Evolutionary conservation across 1,140 invertebrate species (phyloP).

Genomic region (Megathymus violae): DNA sequence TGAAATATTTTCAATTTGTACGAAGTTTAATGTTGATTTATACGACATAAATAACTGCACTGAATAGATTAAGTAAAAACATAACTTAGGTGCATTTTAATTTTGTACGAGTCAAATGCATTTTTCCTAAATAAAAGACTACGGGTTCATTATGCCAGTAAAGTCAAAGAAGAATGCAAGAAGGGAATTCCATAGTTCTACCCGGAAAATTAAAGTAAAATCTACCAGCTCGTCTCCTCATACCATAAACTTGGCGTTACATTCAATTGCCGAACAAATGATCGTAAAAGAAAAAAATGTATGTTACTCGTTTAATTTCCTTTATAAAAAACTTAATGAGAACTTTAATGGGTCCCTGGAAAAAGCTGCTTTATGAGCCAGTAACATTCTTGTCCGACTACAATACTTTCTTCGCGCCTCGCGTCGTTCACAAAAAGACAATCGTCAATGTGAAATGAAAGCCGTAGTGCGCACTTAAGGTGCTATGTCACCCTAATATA

Average conservation of each 20-base stretch:
- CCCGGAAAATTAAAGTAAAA: constrained; percentile 25
- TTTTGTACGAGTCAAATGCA: background rate
- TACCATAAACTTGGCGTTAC: constrained; percentile 8
- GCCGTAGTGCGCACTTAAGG: constrained; percentile 13
- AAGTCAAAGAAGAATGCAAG: constrained; percentile 7
- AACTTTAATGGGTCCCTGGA: constrained; percentile 31
- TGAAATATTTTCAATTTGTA: too few species aligned
- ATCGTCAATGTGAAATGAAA: constrained; percentile 31
- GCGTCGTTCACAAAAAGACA: constrained; percentile 26
- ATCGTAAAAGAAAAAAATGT: constrained; percentile 12
- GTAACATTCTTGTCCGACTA: constrained; percentile 28
- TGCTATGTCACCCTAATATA: background rate
- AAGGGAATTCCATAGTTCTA: constrained; percentile 13
- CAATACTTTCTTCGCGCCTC: constrained; percentile 28
- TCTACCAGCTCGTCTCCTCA: constrained; percentile 18
- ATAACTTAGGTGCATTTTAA: background rate
- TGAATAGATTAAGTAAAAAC: too few species aligned
- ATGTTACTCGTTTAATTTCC: constrained; percentile 27
- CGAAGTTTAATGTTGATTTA: too few species aligned
- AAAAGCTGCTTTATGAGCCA: constrained; percentile 30
- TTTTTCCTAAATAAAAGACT: background rate
- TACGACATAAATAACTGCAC: too few species aligned
- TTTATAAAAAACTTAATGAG: constrained; percentile 30
- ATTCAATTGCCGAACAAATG: constrained; percentile 17
- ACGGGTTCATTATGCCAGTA: constrained; percentile 4